Base-by-base conservation (phyloP, 64 coral and sea anemone genomes). In the Porites lutea region DNA sequence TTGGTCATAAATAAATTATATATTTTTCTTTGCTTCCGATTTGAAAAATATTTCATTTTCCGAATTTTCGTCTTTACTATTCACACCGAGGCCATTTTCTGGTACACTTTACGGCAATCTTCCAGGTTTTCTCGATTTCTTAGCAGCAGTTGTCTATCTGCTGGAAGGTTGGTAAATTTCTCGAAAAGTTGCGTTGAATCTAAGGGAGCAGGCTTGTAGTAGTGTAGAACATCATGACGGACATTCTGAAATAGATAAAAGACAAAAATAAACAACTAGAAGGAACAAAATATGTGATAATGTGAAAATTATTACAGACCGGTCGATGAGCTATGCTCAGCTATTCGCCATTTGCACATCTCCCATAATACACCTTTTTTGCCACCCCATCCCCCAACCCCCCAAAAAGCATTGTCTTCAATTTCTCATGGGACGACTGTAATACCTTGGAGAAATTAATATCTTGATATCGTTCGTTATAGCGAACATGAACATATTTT, bases 161-260 rank as follows among this genome's bases (percentile, higher is more conserved):
- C 62, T 52, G 90, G 90, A 45, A 92, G 64, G 65, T 77, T 86
- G 5, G 55, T 86, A 58, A 92, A 92, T 50, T 86, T 65, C 64
- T 87, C 90, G 77, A 92, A 92, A 48, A 82, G 66, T 49, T 92
- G 48, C 6, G 43, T 16, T 8, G 79, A 46, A 37, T 21, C 72
- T 15, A 59, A 52, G 51, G 50, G 54, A 3, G 79, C 4, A 14
- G 90, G 90, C 21, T 79, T 86, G 60, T 87, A 87, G 73, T 92
- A 92, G 48, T 92, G 75, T 58, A 92, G n/a, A 27, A 92, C 13
- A 71, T 92, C 90, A 48, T 66, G 52, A 9, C 82, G 71, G 8
- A 84, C 70, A 53, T 87, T 83, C 90, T 92, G 69, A 23, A 61
- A 16, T 15, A 69, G 73, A 14, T 12, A 55, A 50, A 20, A 48